Conservation (phyloP, 2,888 invertebrate genomes). For the Apomyelois bistriatella region DNA sequence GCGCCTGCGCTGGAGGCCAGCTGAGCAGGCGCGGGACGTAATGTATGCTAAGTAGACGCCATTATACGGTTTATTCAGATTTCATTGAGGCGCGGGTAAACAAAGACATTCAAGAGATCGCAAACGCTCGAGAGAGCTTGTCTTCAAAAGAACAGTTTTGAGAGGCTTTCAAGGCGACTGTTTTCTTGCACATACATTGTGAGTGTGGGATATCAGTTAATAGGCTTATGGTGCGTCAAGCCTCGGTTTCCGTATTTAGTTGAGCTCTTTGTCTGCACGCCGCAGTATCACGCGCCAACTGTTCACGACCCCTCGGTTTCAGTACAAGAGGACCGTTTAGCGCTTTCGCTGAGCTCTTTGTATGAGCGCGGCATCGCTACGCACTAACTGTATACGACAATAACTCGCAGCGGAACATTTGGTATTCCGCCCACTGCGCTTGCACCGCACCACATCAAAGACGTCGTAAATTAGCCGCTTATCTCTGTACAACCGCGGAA, state of each 20-base stretch:
- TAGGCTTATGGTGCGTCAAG: constrained; percentile 22
- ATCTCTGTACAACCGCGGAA: constrained; percentile 32
- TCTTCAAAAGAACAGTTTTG: constrained; percentile 12
- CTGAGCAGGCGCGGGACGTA: constrained; percentile 17
- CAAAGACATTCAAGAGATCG: constrained; percentile 26
- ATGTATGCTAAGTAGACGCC: constrained; percentile 28
- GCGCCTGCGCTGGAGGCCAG: constrained; percentile 34
- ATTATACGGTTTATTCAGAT: constrained; percentile 32
- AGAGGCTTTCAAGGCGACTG: constrained; percentile 1
- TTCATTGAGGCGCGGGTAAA: constrained; percentile 35
- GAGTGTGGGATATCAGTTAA: constrained; percentile 1
- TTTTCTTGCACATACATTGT: constrained; percentile 5
- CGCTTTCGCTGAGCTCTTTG: constrained; percentile 43
- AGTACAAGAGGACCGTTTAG: constrained; percentile 34
- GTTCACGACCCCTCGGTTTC: constrained; percentile 27
- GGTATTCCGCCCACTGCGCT: constrained; percentile 43
- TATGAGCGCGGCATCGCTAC: constrained; percentile 21
- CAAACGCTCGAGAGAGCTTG: constrained; percentile 18
- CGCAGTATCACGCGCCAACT: constrained; percentile 28
- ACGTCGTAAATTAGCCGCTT: constrained; percentile 41
- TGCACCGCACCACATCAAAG: constrained; percentile 41
- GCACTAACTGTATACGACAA: constrained; percentile 35
- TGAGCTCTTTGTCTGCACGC: constrained; percentile 33
- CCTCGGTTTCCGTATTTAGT: constrained; percentile 44
- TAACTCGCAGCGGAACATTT: constrained; percentile 31